These are phyloP conservation scores for Limanda limanda DNA, from an alignment of 2,113 vertebrate genomes.

Conservation along the genomic window DNA sequence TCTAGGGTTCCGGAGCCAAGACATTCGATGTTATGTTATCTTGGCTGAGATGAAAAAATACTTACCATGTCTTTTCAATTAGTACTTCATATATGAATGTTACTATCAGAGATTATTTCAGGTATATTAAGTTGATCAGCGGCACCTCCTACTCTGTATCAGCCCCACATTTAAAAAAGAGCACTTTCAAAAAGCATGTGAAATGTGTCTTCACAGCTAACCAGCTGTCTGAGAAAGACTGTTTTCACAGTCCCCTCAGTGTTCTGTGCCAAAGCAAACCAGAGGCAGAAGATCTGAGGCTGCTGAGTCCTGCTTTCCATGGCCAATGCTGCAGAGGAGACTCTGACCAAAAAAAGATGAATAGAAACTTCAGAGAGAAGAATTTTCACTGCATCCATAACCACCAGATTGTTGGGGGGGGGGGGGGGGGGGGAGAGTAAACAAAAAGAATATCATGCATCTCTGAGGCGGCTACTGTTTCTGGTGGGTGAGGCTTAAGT, in stretches of 20 bases:
- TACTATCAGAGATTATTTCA: no score
- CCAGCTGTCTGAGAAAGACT: background rate
- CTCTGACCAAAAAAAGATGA: background rate
- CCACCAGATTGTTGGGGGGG: background rate
- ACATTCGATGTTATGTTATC: background rate
- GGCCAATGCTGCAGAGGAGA: conserved; percentile 6
- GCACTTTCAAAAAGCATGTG: background rate
- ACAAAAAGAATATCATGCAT: background rate
- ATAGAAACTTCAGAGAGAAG: background rate
- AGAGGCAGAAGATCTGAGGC: conserved; percentile 16
- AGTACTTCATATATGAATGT: no score
- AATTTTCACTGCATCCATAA: background rate
- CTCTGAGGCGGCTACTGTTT: background rate
- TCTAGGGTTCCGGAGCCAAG: background rate
- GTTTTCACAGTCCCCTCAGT: background rate
- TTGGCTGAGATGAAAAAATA: background rate
- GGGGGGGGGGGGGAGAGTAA: no score
- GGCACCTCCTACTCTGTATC: background rate
- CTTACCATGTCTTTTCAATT: no score
- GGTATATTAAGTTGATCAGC: no score
- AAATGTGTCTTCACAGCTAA: background rate
- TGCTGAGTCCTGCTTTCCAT: background rate
- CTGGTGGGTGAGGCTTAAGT: background rate
- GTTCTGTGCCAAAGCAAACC: conserved; percentile 22
- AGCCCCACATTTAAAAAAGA: background rate